These are phyloP conservation scores for Aelia acuminata DNA, from an alignment of 2,888 invertebrate species.

Conservation along the genomic window DNA sequence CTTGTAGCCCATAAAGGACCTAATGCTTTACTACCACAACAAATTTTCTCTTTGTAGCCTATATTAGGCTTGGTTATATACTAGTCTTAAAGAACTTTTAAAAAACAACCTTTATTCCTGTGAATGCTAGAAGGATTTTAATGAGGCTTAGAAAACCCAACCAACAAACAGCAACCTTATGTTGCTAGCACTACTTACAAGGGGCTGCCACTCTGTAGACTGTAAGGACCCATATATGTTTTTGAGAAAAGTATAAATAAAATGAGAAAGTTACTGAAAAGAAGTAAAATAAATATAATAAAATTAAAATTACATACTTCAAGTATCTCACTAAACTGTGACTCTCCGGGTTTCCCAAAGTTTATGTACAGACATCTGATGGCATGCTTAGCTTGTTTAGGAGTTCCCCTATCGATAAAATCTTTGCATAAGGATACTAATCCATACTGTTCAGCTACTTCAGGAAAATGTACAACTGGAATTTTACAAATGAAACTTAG, in stretches of 20 bases:
- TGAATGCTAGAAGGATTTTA: too few species aligned
- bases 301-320: slow-evolving; percentile 71
- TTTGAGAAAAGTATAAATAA: slow-evolving; percentile 12
- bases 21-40: too few species aligned
- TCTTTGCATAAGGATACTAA: slow-evolving; percentile 89
- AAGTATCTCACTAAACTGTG: slow-evolving; percentile 86
- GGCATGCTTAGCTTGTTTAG: slow-evolving; percentile 97
- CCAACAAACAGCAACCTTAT: too few species aligned
- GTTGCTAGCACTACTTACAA: too few species aligned
- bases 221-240: too few species aligned
- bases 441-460: slow-evolving; percentile 77
- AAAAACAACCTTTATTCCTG: too few species aligned
- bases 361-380: slow-evolving; percentile 92
- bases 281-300: neutral
- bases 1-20: too few species aligned
- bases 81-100: too few species aligned
- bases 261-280: neutral
- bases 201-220: too few species aligned
- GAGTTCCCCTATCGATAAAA: slow-evolving; percentile 89
- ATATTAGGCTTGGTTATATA: too few species aligned
- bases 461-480: slow-evolving; percentile 80
- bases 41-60: too few species aligned
- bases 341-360: slow-evolving; percentile 77
- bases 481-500: slow-evolving; percentile 26
- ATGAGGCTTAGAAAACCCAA: too few species aligned